Percentiles rank a stretch among this genome's conserved stretches.
phyloP scores from a whole-genome alignment of 2,888 invertebrate species.

The Drosophila planitibia region DNA sequence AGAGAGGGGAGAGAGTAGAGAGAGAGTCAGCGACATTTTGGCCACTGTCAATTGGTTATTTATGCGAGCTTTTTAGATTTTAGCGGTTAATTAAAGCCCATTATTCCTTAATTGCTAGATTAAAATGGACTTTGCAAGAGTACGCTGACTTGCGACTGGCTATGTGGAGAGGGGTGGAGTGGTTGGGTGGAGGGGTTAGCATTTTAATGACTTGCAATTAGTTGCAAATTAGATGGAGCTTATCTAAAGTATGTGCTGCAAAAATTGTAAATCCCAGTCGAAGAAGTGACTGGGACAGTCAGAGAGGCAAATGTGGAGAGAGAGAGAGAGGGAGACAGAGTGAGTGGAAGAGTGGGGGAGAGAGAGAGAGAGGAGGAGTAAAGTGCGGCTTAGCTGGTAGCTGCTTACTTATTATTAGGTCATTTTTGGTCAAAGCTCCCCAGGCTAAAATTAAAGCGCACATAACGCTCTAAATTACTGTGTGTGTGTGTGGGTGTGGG shows the following conservation, averaged over 20 bases:
- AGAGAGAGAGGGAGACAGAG: not conserved
- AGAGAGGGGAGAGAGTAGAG: not conserved
- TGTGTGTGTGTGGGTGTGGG: not conserved
- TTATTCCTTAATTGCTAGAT: constrained; percentile 76
- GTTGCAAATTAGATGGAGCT: constrained; percentile 72
- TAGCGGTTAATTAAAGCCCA: constrained; percentile 79
- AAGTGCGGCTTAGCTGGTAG: not conserved
- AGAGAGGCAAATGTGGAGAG: not conserved
- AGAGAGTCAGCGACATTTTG: not conserved
- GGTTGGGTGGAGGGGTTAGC: not conserved
- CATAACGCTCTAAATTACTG: constrained; percentile 31
- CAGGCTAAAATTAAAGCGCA: constrained; percentile 53
- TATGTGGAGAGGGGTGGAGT: not conserved
- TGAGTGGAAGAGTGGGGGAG: not conserved
- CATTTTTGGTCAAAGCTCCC: constrained; percentile 53
- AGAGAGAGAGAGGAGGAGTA: not conserved
- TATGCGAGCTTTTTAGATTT: constrained; percentile 78
- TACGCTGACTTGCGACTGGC: constrained; percentile 1
- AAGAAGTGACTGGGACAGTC: not conserved
- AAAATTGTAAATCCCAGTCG: not conserved
- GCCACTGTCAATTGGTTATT: constrained; percentile 73
- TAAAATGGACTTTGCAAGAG: constrained; percentile 57
- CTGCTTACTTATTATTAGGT: constrained; percentile 56
- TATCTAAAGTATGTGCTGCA: constrained; percentile 53
- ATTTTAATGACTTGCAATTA: constrained; percentile 75